A percentile compares a stretch with the other conserved stretches of the same genome.
These are phyloP conservation scores for Otis tarda DNA, from an alignment of 2,113 vertebrate species.

Conservation along the genomic window DNA sequence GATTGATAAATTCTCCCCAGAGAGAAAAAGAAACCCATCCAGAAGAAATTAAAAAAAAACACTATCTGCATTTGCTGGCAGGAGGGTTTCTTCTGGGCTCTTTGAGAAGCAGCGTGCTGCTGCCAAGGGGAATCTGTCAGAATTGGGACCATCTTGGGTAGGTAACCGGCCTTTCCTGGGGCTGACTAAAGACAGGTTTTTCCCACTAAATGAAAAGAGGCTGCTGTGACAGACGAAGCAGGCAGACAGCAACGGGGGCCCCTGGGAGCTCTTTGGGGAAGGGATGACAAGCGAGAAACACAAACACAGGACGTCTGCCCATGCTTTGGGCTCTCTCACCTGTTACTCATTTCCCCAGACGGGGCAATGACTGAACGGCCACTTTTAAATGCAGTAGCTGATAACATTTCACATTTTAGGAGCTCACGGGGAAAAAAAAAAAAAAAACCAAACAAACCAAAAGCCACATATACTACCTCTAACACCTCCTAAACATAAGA, in stretches of 20 bases:
- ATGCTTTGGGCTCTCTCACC: background rate
- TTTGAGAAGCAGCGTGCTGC: background rate
- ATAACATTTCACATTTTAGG: background rate
- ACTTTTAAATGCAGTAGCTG: background rate
- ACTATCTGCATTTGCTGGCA: background rate
- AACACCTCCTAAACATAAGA: background rate
- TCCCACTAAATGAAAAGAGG: background rate
- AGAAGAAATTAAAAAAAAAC: background rate
- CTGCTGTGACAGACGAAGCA: background rate
- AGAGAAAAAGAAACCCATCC: background rate
- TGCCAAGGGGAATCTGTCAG: background rate
- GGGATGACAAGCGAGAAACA: background rate
- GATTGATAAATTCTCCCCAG: background rate
- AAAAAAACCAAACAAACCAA: background rate
- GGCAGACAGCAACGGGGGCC: background rate
- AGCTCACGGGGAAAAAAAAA: background rate
- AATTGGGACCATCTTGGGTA: background rate
- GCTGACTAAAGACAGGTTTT: background rate
- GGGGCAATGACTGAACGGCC: constrained; percentile 3
- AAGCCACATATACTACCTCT: background rate
- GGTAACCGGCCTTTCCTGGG: background rate
- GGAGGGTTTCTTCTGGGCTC: background rate
- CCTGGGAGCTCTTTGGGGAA: background rate
- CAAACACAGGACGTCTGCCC: background rate
- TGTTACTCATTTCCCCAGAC: constrained; percentile 30